phyloP scores from a whole-genome alignment of 2,888 invertebrate genomes.

The Ophraella communa region DNA sequence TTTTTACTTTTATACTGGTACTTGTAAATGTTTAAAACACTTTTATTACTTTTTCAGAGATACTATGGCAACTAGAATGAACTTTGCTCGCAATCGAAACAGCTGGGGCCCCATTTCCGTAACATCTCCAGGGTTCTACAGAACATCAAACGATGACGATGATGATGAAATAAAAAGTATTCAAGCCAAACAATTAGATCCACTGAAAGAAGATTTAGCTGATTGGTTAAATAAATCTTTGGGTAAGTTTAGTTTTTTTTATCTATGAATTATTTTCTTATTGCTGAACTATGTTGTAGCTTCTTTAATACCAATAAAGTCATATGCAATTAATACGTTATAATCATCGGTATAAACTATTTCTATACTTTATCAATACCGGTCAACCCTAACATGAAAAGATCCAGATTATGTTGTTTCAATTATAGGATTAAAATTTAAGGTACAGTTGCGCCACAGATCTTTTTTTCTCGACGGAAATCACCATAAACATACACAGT shows the following conservation, averaged over 20 bases:
- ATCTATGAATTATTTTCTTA: too few relatives aligned
- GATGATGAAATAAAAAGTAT: slow-evolving; percentile 76
- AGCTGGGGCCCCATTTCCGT: slow-evolving; percentile 70
- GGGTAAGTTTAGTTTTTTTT: slow-evolving; percentile 67
- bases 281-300: too few relatives aligned
- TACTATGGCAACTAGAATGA: neutral
- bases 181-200: slow-evolving; percentile 80
- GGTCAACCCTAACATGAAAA: too few relatives aligned
- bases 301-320: too few relatives aligned
- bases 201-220: slow-evolving; percentile 84
- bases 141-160: slow-evolving; percentile 57
- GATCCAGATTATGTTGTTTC: too few relatives aligned
- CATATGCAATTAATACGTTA: too few relatives aligned
- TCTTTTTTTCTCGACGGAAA: too few relatives aligned
- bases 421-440: too few relatives aligned
- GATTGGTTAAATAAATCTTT: slow-evolving; percentile 88
- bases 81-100: slow-evolving; percentile 53
- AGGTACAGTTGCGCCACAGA: too few relatives aligned
- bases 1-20: neutral
- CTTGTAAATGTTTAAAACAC: neutral
- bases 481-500: too few relatives aligned
- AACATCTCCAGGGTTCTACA: slow-evolving; percentile 55
- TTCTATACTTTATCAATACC: too few relatives aligned
- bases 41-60: neutral
- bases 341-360: too few relatives aligned